A percentile compares a stretch with the other conserved stretches of the same genome.
Conservation (phyloP, 2,797 vertebrate genomes). For the Moxostoma hubbsi region DNA sequence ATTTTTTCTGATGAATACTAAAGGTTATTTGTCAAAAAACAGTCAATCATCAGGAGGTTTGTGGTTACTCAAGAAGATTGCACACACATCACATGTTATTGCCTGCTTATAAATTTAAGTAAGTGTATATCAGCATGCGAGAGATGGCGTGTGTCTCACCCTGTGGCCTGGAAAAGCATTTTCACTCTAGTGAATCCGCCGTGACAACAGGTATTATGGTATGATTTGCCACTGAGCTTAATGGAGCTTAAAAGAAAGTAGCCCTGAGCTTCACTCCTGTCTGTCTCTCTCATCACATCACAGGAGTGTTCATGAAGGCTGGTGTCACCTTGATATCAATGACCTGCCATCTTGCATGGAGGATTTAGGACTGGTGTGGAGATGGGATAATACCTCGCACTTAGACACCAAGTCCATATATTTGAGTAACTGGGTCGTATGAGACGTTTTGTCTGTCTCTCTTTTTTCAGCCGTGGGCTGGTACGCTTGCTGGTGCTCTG, state of each 20-base stretch:
- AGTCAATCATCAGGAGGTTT: not conserved
- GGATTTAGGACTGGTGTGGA: constrained; percentile 57
- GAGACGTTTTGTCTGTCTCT: too few relatives aligned
- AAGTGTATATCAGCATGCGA: constrained; percentile 37
- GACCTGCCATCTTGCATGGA: constrained; percentile 45
- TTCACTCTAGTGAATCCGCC: constrained; percentile 66
- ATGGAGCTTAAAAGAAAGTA: constrained; percentile 76
- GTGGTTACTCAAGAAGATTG: constrained; percentile 36
- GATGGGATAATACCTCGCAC: constrained; percentile 7
- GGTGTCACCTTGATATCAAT: constrained; percentile 62
- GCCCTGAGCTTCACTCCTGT: constrained; percentile 68
- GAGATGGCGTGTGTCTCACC: constrained; percentile 51
- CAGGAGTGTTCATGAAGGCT: constrained; percentile 39
- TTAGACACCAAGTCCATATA: not conserved
- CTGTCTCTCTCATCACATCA: constrained; percentile 72
- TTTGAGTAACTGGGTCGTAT: not conserved
- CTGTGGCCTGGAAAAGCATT: constrained; percentile 67
- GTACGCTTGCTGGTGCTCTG: not conserved
- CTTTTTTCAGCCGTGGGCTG: not conserved
- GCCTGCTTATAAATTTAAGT: constrained; percentile 46
- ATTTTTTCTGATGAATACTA: not conserved
- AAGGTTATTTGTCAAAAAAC: not conserved
- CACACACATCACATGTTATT: constrained; percentile 27
- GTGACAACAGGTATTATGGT: constrained; percentile 77
- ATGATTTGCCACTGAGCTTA: constrained; percentile 73